Base-by-base conservation (phyloP, 1,140 invertebrate genomes). In the Eueides isabella region DNA sequence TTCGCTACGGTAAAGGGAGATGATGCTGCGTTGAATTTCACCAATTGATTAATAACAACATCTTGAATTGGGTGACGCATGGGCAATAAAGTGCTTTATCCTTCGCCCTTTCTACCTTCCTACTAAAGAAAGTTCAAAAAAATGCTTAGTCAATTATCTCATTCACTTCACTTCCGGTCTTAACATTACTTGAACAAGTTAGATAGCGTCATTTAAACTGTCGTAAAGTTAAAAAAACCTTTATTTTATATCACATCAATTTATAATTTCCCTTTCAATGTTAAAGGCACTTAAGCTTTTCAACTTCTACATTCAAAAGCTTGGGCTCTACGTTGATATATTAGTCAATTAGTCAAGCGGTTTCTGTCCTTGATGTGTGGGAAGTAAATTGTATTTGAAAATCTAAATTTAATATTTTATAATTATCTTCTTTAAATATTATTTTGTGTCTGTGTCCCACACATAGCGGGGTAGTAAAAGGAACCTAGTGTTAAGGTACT, bases 231-330 rank as follows among this genome's bases (percentile, higher is more conserved):
- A 55, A 11, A 55, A 2, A 55, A 26, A 7, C 26, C 44, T 55
- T 55, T 23, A 55, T 55, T 12, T 12, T 55, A 19, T 55, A 55
- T 55, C 2, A 23, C 44, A 12, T 55, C 9, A 23, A 55, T 55
- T 55, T 26, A 55, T 11, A 55, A 55, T 55, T 55, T 55, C 19
- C 48, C 6, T 12, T 19, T 19, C 41, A 16, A 16, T 6, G 5
- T 23, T 23, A 55, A 55, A n/a, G 48, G 48, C 23, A 23, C 48
- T 55, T 55, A 55, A 55, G 48, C 48, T 55, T 55, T 55, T 55
- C 48, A 55, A 55, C 23, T 55, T 55, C 19, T 7, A 55, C 7
- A 55, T 55, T 55, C 48, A 55, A 55, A 55, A 26, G 48, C 48
- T 55, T 55, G 19, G 23, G 48, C n/a, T 55, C 7, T 26, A 55